Evolutionary conservation across 1,140 invertebrate species (phyloP).

Genomic region (Myzus persicae): DNA sequence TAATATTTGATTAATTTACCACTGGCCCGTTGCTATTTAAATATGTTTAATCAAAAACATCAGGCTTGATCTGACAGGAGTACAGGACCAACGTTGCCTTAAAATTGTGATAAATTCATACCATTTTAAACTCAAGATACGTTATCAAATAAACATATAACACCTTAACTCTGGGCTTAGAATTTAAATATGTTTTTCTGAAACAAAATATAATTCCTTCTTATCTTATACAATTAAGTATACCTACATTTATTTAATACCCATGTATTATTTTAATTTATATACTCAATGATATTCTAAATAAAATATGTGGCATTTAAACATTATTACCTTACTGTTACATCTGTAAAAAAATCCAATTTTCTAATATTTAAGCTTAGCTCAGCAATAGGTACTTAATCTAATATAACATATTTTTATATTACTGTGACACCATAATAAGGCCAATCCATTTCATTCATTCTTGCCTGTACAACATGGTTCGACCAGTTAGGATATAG

Average conservation of each 20-base stretch:
- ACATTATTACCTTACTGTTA: too few species aligned
- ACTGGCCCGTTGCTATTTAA: not conserved
- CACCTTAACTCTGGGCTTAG: too few species aligned
- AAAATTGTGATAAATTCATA: too few species aligned
- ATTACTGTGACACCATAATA: not conserved
- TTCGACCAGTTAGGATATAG: not conserved
- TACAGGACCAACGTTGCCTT: not conserved
- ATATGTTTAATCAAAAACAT: not conserved
- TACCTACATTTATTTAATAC: not conserved
- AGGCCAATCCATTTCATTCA: not conserved
- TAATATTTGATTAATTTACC: not conserved
- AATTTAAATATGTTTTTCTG: not conserved
- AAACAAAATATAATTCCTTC: not conserved
- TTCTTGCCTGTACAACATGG: not conserved
- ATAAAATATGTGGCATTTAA: not conserved
- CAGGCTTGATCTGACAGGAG: not conserved
- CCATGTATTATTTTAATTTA: not conserved
- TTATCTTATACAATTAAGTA: not conserved
- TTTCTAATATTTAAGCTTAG: not conserved
- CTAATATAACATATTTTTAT: not conserved
- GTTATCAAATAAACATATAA: not conserved
- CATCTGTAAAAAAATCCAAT: not conserved
- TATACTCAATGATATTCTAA: not conserved
- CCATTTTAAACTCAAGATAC: not conserved
- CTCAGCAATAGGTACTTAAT: not conserved